Base-by-base conservation (phyloP, 2,888 invertebrate species). In the Epirrhoe tristata region DNA sequence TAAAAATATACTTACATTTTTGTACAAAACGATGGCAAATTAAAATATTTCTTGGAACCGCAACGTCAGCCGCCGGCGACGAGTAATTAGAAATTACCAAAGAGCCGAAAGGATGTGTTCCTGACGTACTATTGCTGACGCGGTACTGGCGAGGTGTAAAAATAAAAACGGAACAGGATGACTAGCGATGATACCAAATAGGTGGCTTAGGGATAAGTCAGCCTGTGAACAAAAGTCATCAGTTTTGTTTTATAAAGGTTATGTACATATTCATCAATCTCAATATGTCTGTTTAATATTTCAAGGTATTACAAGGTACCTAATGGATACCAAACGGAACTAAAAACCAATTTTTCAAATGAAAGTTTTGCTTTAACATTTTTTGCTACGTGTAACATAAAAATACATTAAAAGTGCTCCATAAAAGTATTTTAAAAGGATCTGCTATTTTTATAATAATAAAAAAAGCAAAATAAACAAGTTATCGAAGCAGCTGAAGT, bases 1-100 rank as follows among this genome's bases (percentile, higher is more conserved):
- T 36, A 24, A 24, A 24, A 2, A 24, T 24, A 3, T 24, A n/a
- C n/a, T n/a, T n/a, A 12, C 8, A 39, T 12, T 43, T 43, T 43
- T 43, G 39, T 4, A 43, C 39, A 43, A 43, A 43, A 43, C 12
- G 12, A 43, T 43, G 39, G 34, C 10, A 50, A 57, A 24, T 16
- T 39, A 53, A 24, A 60, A 17, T 14, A 54, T 31, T 32, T 54
- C 17, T 58, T 50, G 51, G 63, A 69, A 52, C 17, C 51, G 16
- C 61, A 52, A 8, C 32, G 66, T 63, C 55, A 34, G 43, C 54
- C 69, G 73, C 72, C 63, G 77, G 72, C 72, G 72, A 71, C 76
- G 76, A 78, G 85, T 86, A 85, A 85, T 85, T 85, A 78, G 85
- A 85, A 85, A 85, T 85, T 84, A 84, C 80, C 81, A 74, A 79